Base-by-base conservation (phyloP, 1,140 invertebrate genomes). In the Lycorma delicatula region DNA sequence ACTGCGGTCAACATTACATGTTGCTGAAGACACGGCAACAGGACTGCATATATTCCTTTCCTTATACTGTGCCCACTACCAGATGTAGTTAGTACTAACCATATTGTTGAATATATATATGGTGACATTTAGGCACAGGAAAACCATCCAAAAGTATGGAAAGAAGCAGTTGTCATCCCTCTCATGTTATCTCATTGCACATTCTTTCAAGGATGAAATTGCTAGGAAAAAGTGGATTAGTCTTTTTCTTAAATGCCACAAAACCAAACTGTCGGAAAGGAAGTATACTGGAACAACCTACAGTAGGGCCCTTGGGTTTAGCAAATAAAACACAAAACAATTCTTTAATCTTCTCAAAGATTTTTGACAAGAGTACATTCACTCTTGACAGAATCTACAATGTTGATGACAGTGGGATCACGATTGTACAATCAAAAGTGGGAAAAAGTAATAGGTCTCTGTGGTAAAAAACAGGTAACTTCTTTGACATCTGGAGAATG, bases 391-490 rank as follows among this genome's bases (percentile, higher is more conserved):
- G 48, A 48, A 66, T 72, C 31, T 72, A 65, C 54, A 72, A 71
- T 62, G 67, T 71, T 5, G 67, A 72, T 26, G 65, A 70, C 58
- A 68, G 65, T 41, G 69, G 66, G 9, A 63, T 68, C n/a, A 63
- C 60, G 12, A 63, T 58, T n/a, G 67, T 69, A 11, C 60, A 61
- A 25, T 65, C 67, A 51, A 64, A 60, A 60, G 54, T 58, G 22
- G 47, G 60, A n/a, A 54, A 67, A 66, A 62, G 61, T 71, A 29
- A 44, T 71, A n/a, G 63, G 54, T 11, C 12, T 53, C 18, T 69
- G 67, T 61, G 68, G 70, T 6, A 60, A 67, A 60, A 71, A 67
- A 65, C 63, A 68, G 63, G 63, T 71, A 31, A 63, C 53, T n/a
- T 23, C 56, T 3, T 46, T 67, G 22, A 63, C 64, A 50, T 66